These are phyloP conservation scores for Peromyscus aztecus DNA, from an alignment of 2,797 vertebrate species.

Conservation along the genomic window DNA sequence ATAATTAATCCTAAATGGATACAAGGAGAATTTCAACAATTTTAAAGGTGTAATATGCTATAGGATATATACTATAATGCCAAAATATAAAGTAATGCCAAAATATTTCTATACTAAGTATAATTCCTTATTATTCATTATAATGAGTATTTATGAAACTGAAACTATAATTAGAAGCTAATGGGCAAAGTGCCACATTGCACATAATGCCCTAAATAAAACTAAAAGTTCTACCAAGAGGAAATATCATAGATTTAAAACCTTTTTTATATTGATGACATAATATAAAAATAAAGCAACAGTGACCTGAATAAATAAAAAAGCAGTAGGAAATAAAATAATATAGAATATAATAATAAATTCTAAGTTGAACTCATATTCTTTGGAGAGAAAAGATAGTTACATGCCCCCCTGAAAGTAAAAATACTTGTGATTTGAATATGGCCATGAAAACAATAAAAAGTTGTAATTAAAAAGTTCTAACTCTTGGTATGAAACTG, in stretches of 20 bases:
- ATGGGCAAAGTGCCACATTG: background rate
- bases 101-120: too few relatives aligned
- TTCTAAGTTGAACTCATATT: background rate
- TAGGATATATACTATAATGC: background rate
- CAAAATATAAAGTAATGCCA: too few relatives aligned
- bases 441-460: background rate
- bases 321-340: background rate
- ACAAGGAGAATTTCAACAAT: background rate
- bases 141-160: background rate
- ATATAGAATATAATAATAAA: background rate
- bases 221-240: background rate
- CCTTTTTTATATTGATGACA: background rate
- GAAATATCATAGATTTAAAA: background rate
- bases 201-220: background rate
- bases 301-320: background rate
- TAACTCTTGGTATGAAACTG: background rate
- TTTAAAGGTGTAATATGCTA: background rate
- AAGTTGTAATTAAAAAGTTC: background rate
- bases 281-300: background rate
- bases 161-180: background rate
- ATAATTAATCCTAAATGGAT: background rate
- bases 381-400: background rate
- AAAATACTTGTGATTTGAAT: background rate
- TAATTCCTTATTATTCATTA: background rate
- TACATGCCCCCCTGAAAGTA: background rate